Evolutionary conservation across 2,797 vertebrate species (phyloP).

Genomic region (Phrynocephalus guinanensis): DNA sequence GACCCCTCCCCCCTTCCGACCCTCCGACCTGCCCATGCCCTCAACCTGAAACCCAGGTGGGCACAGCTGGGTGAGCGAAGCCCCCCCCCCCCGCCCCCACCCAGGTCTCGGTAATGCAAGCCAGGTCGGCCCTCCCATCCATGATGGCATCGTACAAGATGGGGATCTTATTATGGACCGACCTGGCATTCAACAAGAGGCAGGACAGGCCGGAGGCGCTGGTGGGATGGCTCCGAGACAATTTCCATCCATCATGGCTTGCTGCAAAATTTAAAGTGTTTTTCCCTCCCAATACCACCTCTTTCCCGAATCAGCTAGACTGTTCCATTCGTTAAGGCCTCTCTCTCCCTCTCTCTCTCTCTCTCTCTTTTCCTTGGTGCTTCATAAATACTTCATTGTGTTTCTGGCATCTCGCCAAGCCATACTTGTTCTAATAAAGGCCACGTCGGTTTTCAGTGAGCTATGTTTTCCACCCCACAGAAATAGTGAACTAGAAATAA

Average conservation of each 20-base stretch:
- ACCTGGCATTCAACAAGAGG: no score
- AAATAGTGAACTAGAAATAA: slow-evolving; percentile 30
- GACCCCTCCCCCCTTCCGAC: no score
- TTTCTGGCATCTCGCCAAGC: slow-evolving; percentile 12
- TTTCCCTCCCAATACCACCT: background rate
- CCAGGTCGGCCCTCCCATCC: no score
- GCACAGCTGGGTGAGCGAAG: no score
- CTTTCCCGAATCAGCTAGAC: background rate
- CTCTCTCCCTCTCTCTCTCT: background rate
- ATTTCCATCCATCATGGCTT: background rate
- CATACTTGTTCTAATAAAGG: slow-evolving; percentile 17
- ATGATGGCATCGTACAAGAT: no score
- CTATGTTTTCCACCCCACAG: slow-evolving; percentile 2
- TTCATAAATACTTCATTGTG: slow-evolving; percentile 6
- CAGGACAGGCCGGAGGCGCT: no score
- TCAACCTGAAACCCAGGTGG: no score
- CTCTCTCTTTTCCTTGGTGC: background rate
- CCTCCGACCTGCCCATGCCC: no score
- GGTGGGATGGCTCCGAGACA: no score
- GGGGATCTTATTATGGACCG: no score
- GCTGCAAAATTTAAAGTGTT: background rate
- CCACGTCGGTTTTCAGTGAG: slow-evolving; percentile 1
- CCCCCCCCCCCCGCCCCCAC: no score
- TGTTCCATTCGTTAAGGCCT: background rate
- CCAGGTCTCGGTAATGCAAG: no score